These are phyloP conservation scores for Drosophila emarginata DNA, from an alignment of 2,888 invertebrate species.

Conservation along the genomic window DNA sequence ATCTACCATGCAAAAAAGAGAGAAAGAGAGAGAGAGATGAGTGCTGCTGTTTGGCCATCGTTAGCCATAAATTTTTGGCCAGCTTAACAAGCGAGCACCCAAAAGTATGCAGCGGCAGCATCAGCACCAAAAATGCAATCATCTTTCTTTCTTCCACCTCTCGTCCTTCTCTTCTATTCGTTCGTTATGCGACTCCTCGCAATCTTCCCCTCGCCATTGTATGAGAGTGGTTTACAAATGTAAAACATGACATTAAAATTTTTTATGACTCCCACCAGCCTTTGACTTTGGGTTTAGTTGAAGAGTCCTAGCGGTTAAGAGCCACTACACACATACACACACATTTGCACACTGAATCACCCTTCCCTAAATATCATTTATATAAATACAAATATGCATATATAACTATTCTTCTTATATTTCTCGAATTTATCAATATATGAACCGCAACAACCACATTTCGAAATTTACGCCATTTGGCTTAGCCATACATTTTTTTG, in stretches of 20 bases:
- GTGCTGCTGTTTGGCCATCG: constrained; percentile 21
- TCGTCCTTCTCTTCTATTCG: neutral
- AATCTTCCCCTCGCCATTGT: neutral
- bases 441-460: no score
- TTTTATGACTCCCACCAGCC: constrained; percentile 42
- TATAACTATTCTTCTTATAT: no score
- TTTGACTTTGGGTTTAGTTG: constrained; percentile 26
- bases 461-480: no score
- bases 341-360: neutral
- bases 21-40: neutral
- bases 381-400: neutral
- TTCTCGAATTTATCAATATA: no score
- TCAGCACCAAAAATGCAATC: constrained; percentile 10
- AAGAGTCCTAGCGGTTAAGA: constrained; percentile 11
- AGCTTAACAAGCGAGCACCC: constrained; percentile 48
- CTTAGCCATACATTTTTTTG: no score
- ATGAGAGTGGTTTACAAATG: constrained; percentile 51
- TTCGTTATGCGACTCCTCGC: neutral
- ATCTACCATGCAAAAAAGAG: constrained; percentile 7
- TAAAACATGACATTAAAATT: constrained; percentile 72
- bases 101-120: constrained; percentile 3
- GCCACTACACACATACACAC: neutral
- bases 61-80: constrained; percentile 58
- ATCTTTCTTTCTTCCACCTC: neutral
- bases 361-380: neutral